Evolutionary conservation across 2,797 vertebrate species (phyloP), one percentile per base, ranked within the genome.

Genomic region (Falco biarmicus): DNA sequence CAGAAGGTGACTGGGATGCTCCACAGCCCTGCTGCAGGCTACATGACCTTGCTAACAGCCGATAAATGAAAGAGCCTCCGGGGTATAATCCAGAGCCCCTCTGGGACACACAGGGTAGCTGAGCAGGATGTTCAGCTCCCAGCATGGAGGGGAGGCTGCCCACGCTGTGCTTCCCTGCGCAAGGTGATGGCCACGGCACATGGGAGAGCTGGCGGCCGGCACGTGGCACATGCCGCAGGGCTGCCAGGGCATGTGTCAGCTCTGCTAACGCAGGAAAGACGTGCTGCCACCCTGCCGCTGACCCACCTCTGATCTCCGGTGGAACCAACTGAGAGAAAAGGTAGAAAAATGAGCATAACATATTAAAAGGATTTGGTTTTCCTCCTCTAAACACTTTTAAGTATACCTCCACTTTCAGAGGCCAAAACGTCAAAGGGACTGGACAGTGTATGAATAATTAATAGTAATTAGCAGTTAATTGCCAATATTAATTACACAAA

Each of bases 91-190:
- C 47, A 28, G 50, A 92, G 51, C 21, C n/a, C 34, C 59, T 53
- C 8, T 0, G 1, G n/a, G 37, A 37, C 25, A 13, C 0, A 4
- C 28, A 28, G 20, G 41, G 63, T 4, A 41, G 32, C n/a, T 21
- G 56, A 86, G 48, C 26, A n/a, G 51, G 18, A 63, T 54, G 54
- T 41, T 7, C 34, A 39, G 32, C 29, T 63, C n/a, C 26, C 48
- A 63, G 14, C 11, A 32, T 51, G 34, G n/a, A 48, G 10, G 31
- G 8, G 16, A 81, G 21, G 56, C 28, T 74, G 64, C 60, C 22
- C 0, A 0, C 2, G 2, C 18, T 7, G 31, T 20, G n/a, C 37
- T 22, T 25, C 48, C 47, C 22, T 0, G 0, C 0, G 0, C 9
- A 3, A 41, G 41, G 71, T 7, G 18, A 32, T 15, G 0, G 13